These are phyloP conservation scores for Peromyscus maniculatus DNA, from an alignment of 2,113 vertebrate species.

Conservation along the genomic window DNA sequence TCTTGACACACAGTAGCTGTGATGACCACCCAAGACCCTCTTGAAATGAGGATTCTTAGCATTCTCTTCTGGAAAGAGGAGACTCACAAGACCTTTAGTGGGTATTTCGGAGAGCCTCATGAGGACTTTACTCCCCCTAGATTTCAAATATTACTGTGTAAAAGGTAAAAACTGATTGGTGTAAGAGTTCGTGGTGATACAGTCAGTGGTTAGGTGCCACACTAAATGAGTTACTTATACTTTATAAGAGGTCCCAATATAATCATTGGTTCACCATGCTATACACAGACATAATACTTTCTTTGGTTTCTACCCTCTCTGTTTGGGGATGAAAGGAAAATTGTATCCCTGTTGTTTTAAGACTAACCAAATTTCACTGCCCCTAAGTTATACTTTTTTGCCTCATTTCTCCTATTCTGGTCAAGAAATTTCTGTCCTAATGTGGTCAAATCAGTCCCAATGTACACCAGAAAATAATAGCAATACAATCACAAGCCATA, in stretches of 20 bases:
- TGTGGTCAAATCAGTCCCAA: not conserved
- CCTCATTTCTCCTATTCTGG: not conserved
- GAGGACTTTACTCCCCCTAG: not conserved
- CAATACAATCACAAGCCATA: not conserved
- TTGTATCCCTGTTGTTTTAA: not conserved
- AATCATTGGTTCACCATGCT: not conserved
- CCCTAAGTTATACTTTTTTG: not conserved
- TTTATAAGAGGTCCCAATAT: not conserved
- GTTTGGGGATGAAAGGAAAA: not conserved
- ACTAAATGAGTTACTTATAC: not conserved
- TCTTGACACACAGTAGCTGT: not conserved
- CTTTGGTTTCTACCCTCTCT: not conserved
- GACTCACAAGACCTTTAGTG: too few relatives aligned
- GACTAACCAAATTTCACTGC: not conserved
- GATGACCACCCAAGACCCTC: not conserved
- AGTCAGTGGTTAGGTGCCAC: not conserved
- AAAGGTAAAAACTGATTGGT: not conserved
- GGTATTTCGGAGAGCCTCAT: not conserved
- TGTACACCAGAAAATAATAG: conserved; percentile 15
- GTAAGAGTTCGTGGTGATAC: not conserved
- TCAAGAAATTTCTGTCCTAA: not conserved
- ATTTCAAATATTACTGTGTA: not conserved
- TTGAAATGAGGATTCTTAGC: not conserved
- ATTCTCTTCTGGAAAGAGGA: not conserved
- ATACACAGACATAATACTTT: not conserved